Base-by-base conservation (phyloP, 2,888 invertebrate species). In the Nemotelus pantherinus region DNA sequence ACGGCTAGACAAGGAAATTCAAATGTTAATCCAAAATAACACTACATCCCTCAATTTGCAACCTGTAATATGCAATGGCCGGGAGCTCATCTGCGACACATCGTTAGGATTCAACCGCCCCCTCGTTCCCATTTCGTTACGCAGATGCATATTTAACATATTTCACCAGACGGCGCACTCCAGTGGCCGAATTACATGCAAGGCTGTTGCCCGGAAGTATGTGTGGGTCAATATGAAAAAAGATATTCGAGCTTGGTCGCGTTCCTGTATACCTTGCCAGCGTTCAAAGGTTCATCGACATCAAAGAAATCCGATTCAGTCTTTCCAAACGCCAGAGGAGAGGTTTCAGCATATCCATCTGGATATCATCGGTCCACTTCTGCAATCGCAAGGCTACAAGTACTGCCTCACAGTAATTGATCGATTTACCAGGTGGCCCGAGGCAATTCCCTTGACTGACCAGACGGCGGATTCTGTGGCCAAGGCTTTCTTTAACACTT, bases 191-290 rank as follows among this genome's bases (percentile, higher is more conserved):
- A 43, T 7, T 7, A 25, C 60, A 43, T 25, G 60, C 2, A 60
- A 60, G 41, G n/a, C 60, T 3, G 41, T 60, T 25, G n/a, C 60
- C 2, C 60, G 41, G 4, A 60, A 60, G 41, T 60, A 77, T 25
- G 60, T 60, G 7, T 60, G 3, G 39, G 60, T 39, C 41, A 9
- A 68, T 25, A 68, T 25, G 68, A 50, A 50, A 47, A 68, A 25
- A 50, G 68, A 68, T 2, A 44, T 68, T 9, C 50, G 68, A 25
- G 10, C 53, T 53, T 68, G 68, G 68, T 39, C 68, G 3, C 50
- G 50, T 5, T 39, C 43, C 3, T 63, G 63, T 43, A 43, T 63
- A 43, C 63, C 63, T 7, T 63, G 63, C 43, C 63, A 63, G 63
- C 43, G 39, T 43, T 63, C 41, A 9, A 63, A 63, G 9, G 63